Evolutionary conservation across 2,888 invertebrate genomes (phyloP).

Genomic region (Alentia gelatinosa): DNA sequence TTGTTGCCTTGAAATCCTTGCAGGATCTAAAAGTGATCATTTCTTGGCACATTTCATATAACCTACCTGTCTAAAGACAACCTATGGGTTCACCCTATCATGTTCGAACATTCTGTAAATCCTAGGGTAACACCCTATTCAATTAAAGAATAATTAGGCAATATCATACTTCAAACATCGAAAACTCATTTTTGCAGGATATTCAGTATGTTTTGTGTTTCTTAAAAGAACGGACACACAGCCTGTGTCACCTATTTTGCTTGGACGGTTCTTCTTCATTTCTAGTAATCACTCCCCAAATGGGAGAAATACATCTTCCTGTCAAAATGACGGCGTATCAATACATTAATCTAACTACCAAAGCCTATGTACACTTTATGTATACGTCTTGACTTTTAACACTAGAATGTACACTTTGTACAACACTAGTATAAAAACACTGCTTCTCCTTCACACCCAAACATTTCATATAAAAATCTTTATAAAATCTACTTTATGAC

Average conservation of each 20-base stretch:
- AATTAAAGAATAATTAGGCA: not conserved
- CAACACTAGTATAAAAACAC: not conserved
- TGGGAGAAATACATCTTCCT: not conserved
- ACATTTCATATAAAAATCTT: not conserved
- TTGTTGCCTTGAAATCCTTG: not conserved
- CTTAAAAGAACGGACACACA: not conserved
- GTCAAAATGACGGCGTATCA: not conserved
- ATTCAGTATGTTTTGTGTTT: not conserved
- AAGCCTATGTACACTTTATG: not conserved
- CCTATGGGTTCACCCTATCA: not conserved
- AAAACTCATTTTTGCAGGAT: too few relatives aligned
- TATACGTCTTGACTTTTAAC: not conserved
- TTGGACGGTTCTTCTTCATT: not conserved
- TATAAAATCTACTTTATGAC: not conserved
- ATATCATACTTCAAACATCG: not conserved
- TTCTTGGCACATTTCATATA: not conserved
- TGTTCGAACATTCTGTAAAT: not conserved
- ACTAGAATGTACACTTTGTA: conserved; percentile 18
- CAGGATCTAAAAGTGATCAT: not conserved
- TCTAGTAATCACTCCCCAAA: not conserved
- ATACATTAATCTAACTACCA: not conserved
- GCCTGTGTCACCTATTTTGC: not conserved
- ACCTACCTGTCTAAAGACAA: not conserved
- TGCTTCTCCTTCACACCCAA: not conserved
- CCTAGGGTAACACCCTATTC: not conserved